Conservation (phyloP, 2,797 vertebrate species). For the Coluber constrictor region DNA sequence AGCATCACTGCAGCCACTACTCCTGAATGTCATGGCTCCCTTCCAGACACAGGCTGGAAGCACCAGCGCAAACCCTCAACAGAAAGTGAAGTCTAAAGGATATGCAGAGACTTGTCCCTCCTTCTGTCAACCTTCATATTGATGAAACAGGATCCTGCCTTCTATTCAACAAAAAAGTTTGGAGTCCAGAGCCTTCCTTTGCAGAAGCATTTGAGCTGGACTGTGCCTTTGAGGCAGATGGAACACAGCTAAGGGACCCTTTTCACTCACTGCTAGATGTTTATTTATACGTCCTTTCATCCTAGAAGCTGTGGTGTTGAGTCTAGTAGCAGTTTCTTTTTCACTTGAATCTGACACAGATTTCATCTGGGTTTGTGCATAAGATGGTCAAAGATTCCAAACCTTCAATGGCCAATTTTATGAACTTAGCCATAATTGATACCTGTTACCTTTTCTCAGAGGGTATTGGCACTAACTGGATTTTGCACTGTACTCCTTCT, state of each 20-base stretch:
- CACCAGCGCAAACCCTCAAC: slow-evolving; percentile 88
- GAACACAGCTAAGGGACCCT: slow-evolving; percentile 55
- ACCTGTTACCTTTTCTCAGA: slow-evolving; percentile 29
- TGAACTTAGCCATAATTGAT: slow-evolving; percentile 39
- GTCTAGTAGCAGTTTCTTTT: slow-evolving; percentile 50
- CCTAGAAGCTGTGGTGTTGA: slow-evolving; percentile 48
- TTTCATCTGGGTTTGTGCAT: slow-evolving; percentile 47
- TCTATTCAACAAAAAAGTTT: slow-evolving; percentile 39
- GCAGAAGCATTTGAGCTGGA: slow-evolving; percentile 41
- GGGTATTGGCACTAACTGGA: slow-evolving; percentile 48
- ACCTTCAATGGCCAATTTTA: slow-evolving; percentile 43
- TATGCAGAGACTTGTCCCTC: neutral
- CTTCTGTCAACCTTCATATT: slow-evolving; percentile 41
- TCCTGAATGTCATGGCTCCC: slow-evolving; percentile 83
- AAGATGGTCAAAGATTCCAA: slow-evolving; percentile 35
- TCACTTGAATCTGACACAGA: slow-evolving; percentile 48
- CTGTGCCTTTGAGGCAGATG: slow-evolving; percentile 50
- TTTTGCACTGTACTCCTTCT: slow-evolving; percentile 48
- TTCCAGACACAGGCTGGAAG: slow-evolving; percentile 94
- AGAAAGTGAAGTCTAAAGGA: slow-evolving; percentile 89
- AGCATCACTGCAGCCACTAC: slow-evolving; percentile 83
- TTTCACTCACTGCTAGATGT: slow-evolving; percentile 61
- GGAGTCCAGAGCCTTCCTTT: slow-evolving; percentile 52
- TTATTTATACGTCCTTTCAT: slow-evolving; percentile 65
- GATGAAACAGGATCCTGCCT: slow-evolving; percentile 53